phyloP scores from a whole-genome alignment of 64 coral and sea anemone species.

The Trachythela sp. region DNA sequence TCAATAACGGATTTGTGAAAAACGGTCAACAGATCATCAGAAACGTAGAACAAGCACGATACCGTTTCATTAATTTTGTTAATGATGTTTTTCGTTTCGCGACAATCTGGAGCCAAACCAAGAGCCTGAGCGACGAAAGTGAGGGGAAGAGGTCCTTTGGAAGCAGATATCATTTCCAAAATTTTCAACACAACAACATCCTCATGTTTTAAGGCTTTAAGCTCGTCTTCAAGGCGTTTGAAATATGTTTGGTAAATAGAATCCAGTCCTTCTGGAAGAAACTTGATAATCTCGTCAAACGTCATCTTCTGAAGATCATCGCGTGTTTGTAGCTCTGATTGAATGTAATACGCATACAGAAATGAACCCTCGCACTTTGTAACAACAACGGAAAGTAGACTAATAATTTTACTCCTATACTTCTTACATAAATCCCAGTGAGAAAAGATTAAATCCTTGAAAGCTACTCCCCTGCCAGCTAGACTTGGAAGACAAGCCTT shows the following conservation, averaged over 20 bases:
- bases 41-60: conserved; percentile 31
- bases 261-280: conserved; percentile 37
- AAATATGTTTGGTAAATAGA: conserved; percentile 45
- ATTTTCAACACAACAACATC: not conserved
- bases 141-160: conserved; percentile 37
- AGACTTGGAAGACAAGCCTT: not conserved
- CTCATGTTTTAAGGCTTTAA: conserved; percentile 16
- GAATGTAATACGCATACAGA: conserved; percentile 31
- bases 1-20: conserved; percentile 55
- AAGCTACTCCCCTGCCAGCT: not conserved
- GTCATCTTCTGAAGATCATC: not conserved
- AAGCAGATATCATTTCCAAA: conserved; percentile 38
- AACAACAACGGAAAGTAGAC: not conserved
- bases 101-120: conserved; percentile 24
- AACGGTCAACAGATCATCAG: conserved; percentile 3
- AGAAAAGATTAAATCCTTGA: not conserved
- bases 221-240: conserved; percentile 17
- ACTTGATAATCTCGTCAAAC: not conserved
- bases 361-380: conserved; percentile 31
- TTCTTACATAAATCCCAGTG: not conserved
- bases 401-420: too few species aligned
- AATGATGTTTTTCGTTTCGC: not conserved
- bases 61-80: conserved; percentile 3
- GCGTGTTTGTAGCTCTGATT: not conserved
- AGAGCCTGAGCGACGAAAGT: conserved; percentile 23